Evolutionary conservation across 2,797 vertebrate species (phyloP), one percentile per base, ranked within the genome.

Genomic region (Chloroceryle inda): DNA sequence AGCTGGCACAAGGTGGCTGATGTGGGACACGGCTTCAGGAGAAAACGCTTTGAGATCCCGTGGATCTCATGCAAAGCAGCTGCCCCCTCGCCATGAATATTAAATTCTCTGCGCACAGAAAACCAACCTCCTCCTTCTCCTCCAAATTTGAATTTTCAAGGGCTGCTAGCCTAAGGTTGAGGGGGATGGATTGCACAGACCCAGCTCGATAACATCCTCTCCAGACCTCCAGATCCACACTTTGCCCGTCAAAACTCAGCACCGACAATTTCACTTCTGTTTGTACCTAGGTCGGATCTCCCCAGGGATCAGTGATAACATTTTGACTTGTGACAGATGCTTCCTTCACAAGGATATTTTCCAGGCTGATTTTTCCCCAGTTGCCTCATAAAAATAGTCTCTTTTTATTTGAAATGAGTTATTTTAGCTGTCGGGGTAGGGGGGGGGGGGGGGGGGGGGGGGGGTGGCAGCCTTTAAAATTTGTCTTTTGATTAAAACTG

Each of bases 401-500:
- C 45, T 82, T 71, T 86, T 55, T 33, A 38, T 80, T 72, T 31
- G 38, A 94, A 96, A 75, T 0, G 1, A 29, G 69, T 56, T 64
- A 47, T 93, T 96, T 86, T 79, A 78, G 45, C 68, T 69, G 87
- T 49, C 81, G 84, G 24, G n/a, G 61, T 21, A 20, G 44, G 1
- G 3, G 82, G 27, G 26, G 13, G 55, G 52, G 1, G 2, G 42
- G 4, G 8, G 23, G 15, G 21, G 42, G 33, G 13, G 63, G 79
- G 15, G 11, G 37, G 31, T 52, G 74, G 23, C 26, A 84, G 82
- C 94, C 83, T 59, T 27, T 71, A 77, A 96, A 95, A 72, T 85
- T 42, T 89, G 76, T 23, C 67, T 84, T 94, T 95, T 94, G 86
- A 95, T 96, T 96, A 88, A 92, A 97, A 92, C 95, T 78, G 89